Conservation (phyloP, 1,140 invertebrate species). For the Chlorops oryzae region DNA sequence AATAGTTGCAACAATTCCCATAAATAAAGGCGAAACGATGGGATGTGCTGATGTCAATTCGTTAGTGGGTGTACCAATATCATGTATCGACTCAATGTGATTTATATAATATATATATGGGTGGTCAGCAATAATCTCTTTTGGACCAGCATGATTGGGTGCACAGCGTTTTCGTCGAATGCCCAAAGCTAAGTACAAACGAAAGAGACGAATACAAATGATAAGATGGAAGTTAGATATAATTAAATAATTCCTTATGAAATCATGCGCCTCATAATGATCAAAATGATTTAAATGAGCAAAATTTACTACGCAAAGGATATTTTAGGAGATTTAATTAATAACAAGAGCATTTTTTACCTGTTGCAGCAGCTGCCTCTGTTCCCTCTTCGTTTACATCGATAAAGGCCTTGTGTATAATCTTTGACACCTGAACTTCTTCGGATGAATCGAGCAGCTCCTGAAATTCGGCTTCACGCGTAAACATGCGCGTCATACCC, state of each 20-base stretch:
- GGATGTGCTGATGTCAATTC: too few relatives aligned
- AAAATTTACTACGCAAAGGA: neutral
- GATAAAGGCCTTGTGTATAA: conserved; percentile 54
- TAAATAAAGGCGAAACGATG: too few relatives aligned
- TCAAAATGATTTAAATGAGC: neutral
- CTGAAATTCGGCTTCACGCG: conserved; percentile 54
- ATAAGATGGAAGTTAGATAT: neutral
- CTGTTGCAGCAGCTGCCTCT: conserved; percentile 51
- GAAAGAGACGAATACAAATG: conserved; percentile 15
- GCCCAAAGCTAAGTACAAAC: conserved; percentile 24
- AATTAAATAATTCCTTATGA: neutral
- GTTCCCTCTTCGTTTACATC: conserved; percentile 56
- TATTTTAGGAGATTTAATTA: neutral
- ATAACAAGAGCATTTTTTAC: conserved; percentile 27
- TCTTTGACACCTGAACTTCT: conserved; percentile 50
- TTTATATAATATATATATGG: conserved; percentile 35
- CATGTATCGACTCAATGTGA: too few relatives aligned
- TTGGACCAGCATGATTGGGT: conserved; percentile 12
- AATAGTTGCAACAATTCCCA: too few relatives aligned
- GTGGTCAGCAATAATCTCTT: conserved; percentile 35
- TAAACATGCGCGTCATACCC: conserved; percentile 56
- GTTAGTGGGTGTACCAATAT: too few relatives aligned
- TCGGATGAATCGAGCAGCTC: conserved; percentile 52
- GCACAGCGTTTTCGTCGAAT: conserved; percentile 27
- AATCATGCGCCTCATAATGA: neutral